Percentiles rank a stretch among this genome's conserved stretches.
phyloP scores from a whole-genome alignment of 2,888 invertebrate species.

The Nemotelus pantherinus region DNA sequence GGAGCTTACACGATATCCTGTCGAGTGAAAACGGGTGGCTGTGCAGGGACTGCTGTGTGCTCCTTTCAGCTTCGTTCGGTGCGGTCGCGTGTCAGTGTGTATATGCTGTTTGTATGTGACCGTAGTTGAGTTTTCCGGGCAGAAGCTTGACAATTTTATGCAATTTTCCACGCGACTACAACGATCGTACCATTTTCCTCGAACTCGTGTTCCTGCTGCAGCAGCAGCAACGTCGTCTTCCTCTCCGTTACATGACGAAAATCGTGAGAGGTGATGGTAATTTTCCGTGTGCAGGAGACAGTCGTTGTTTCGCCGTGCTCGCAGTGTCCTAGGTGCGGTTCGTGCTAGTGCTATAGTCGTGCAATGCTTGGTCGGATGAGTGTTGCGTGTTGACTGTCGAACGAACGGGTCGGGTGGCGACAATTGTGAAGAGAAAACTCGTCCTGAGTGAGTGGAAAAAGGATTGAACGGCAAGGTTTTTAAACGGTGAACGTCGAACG shows the following conservation, averaged over 20 bases:
- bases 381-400: slow-evolving; percentile 29
- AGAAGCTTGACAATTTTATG: slow-evolving; percentile 29
- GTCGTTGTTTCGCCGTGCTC: slow-evolving; percentile 8
- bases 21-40: slow-evolving; percentile 22
- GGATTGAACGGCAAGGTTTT: slow-evolving; percentile 33
- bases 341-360: slow-evolving; percentile 19
- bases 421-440: slow-evolving; percentile 1
- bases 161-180: slow-evolving; percentile 35
- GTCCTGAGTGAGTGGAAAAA: slow-evolving; percentile 15
- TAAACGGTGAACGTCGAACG: slow-evolving; percentile 29
- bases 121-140: slow-evolving; percentile 35
- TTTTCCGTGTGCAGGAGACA: slow-evolving; percentile 1
- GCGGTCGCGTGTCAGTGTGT: background rate
- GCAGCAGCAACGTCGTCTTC: background rate
- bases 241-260: slow-evolving; percentile 7
- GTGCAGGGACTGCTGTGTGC: background rate
- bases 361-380: slow-evolving; percentile 10
- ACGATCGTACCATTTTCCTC: slow-evolving; percentile 3
- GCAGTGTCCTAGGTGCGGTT: slow-evolving; percentile 36
- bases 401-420: slow-evolving; percentile 16
- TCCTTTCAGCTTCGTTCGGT: background rate
- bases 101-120: background rate
- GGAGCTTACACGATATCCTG: slow-evolving; percentile 35
- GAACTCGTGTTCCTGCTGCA: slow-evolving; percentile 17
- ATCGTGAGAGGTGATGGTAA: background rate